Conservation (phyloP, 2,888 invertebrate species). For the Catonia carolina region DNA sequence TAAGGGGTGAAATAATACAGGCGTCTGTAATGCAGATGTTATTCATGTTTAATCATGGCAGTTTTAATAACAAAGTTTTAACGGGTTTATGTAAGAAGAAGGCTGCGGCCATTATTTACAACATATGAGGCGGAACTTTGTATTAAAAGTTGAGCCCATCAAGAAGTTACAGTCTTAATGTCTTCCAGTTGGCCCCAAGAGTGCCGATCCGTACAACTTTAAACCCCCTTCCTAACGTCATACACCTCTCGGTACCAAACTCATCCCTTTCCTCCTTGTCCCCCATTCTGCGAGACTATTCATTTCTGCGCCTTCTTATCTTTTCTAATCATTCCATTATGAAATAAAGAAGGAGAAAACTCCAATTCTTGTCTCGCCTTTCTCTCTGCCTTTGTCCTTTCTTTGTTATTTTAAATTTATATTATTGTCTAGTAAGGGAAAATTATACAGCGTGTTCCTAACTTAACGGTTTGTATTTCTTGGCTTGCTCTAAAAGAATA, state of each 20-base stretch:
- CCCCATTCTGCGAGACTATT: background rate
- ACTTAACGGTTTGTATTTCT: too few relatives aligned
- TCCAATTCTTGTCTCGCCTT: too few relatives aligned
- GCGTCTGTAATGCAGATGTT: conserved; percentile 13
- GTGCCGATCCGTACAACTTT: conserved; percentile 2
- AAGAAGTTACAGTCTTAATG: conserved; percentile 15
- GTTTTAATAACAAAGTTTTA: conserved; percentile 15
- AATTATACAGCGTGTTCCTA: too few relatives aligned
- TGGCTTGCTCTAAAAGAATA: too few relatives aligned
- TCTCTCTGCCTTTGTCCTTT: too few relatives aligned
- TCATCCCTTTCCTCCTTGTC: background rate
- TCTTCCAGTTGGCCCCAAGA: conserved; percentile 10
- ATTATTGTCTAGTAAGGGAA: too few relatives aligned
- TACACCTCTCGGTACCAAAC: background rate
- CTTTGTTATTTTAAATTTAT: too few relatives aligned
- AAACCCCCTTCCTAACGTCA: background rate
- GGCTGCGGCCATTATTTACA: conserved; percentile 10
- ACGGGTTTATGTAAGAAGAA: conserved; percentile 6
- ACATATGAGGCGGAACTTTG: conserved; percentile 15
- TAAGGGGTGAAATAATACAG: conserved; percentile 1
- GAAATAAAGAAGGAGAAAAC: background rate
- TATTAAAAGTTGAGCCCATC: conserved; percentile 14
- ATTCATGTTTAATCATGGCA: conserved; percentile 13
- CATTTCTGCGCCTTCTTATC: conserved; percentile 4
- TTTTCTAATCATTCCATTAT: conserved; percentile 13